Conservation (phyloP, 2,797 vertebrate genomes). For the Champsocephalus gunnari region DNA sequence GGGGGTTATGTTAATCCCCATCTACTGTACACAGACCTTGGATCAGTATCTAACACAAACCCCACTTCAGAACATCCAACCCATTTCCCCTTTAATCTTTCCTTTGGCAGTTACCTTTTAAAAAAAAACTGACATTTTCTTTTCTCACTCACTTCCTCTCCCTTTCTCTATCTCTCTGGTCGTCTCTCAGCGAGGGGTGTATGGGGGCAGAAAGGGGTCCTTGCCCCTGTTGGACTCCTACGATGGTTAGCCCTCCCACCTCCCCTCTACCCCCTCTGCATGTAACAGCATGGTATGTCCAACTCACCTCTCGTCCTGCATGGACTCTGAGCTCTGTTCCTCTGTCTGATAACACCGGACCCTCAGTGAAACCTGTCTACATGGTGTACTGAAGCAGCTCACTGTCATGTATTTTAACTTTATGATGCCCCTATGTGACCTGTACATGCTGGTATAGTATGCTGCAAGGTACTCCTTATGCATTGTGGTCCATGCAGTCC, state of each 20-base stretch:
- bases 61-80: no score
- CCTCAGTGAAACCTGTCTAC: conserved; percentile 49
- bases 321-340: conserved; percentile 71
- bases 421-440: conserved; percentile 42
- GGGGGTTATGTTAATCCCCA: no score
- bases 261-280: conserved; percentile 83
- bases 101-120: conserved; percentile 40
- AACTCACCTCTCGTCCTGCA: conserved; percentile 83
- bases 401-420: conserved; percentile 32
- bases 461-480: conserved; percentile 57
- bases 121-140: conserved; percentile 64
- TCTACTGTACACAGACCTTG: no score
- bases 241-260: conserved; percentile 86
- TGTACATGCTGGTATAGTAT: conserved; percentile 66
- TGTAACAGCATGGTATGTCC: conserved; percentile 89
- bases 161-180: conserved; percentile 66
- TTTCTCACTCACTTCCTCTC: conserved; percentile 84
- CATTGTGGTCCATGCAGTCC: conserved; percentile 23
- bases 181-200: conserved; percentile 86
- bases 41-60: no score
- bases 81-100: conserved; percentile 25
- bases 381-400: conserved; percentile 39
- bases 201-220: conserved; percentile 88
- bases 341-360: conserved; percentile 40
- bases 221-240: conserved; percentile 87